A percentile compares a stretch with the other conserved stretches of the same genome.
phyloP scores from a whole-genome alignment of 2,113 vertebrate species.

The Tylochromis polylepis region DNA sequence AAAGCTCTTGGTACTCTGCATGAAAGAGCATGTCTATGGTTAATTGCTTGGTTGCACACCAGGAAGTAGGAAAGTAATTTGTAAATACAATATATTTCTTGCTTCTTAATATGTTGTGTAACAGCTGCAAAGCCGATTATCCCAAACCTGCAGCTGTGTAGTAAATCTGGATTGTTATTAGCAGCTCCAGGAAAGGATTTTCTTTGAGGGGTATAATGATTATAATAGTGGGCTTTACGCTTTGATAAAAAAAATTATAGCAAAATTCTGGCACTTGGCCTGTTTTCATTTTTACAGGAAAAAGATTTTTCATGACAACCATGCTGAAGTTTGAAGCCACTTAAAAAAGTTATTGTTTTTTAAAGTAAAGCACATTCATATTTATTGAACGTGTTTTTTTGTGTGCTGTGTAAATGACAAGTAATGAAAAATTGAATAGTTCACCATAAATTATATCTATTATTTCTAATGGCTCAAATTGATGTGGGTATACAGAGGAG shows the following conservation, averaged over 20 bases:
- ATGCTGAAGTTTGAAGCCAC: neutral
- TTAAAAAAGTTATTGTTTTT: neutral
- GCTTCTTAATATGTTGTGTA: neutral
- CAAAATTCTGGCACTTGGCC: neutral
- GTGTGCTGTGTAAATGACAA: neutral
- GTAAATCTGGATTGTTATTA: neutral
- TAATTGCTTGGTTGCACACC: slow-evolving; percentile 28
- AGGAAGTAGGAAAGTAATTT: neutral
- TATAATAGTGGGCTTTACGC: neutral
- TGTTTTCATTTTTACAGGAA: neutral
- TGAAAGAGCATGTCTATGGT: neutral
- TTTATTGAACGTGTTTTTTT: neutral
- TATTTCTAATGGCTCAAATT: neutral
- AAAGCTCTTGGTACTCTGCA: neutral
- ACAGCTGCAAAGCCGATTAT: neutral
- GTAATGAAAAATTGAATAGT: neutral
- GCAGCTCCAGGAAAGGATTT: neutral
- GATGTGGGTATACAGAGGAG: neutral
- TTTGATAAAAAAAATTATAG: neutral
- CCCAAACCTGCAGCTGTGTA: neutral
- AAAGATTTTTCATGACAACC: neutral
- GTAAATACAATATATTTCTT: slow-evolving; percentile 26
- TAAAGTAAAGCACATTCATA: neutral
- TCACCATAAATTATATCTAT: neutral
- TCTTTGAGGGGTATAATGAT: neutral